Conservation (phyloP, 2,113 vertebrate species). For the Verasper variegatus region DNA sequence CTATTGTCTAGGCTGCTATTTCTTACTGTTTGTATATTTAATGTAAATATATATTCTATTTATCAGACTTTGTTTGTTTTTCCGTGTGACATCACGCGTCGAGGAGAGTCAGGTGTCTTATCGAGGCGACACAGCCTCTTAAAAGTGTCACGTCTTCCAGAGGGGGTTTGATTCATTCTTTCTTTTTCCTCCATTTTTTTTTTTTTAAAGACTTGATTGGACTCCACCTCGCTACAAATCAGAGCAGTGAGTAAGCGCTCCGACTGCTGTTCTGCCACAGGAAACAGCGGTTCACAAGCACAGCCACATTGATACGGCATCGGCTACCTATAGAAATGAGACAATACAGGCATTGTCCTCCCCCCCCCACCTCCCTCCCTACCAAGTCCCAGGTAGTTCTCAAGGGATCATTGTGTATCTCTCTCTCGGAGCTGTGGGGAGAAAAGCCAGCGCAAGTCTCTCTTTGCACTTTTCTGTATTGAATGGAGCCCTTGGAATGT, state of each 20-base stretch:
- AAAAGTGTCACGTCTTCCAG: conserved; percentile 56
- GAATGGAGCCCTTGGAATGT: conserved; percentile 78
- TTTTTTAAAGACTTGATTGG: conserved; percentile 12
- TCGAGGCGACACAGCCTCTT: conserved; percentile 55
- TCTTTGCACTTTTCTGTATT: conserved; percentile 79
- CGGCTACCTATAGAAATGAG: conserved; percentile 72
- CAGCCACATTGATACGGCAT: conserved; percentile 54
- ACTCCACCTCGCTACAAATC: conserved; percentile 49
- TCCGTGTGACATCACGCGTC: conserved; percentile 54
- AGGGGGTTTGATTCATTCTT: conserved; percentile 32
- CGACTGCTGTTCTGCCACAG: conserved; percentile 55
- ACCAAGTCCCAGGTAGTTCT: conserved; percentile 75
- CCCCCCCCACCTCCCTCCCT: not conserved
- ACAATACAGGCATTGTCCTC: conserved; percentile 76
- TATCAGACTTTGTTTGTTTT: conserved; percentile 66
- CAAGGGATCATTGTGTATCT: conserved; percentile 76
- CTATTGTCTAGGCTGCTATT: conserved; percentile 88
- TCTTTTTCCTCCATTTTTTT: conserved; percentile 19
- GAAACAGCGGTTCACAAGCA: conserved; percentile 72
- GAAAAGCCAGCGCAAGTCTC: conserved; percentile 59
- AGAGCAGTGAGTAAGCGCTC: conserved; percentile 34
- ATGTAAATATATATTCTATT: conserved; percentile 86
- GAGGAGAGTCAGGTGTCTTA: conserved; percentile 57
- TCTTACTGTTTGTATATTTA: conserved; percentile 86
- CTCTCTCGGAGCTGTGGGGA: conserved; percentile 51